Evolutionary conservation across 2,888 invertebrate genomes (phyloP).

Genomic region (Drosophila flavopinicola): DNA sequence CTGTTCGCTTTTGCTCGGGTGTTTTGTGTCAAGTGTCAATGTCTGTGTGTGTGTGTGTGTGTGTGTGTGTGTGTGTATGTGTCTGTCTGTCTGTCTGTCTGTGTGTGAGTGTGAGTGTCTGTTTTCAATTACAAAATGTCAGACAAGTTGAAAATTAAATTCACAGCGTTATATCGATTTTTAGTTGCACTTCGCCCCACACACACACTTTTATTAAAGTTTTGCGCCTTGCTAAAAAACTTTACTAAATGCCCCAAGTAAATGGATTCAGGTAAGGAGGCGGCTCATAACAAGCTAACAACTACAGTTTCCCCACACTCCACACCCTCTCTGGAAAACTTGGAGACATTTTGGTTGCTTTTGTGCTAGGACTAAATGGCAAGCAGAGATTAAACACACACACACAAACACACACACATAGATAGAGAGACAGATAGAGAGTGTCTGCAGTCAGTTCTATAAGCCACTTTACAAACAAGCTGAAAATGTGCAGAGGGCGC

Average conservation of each 20-base stretch:
- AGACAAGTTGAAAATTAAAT: slow-evolving; percentile 79
- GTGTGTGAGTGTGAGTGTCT: slow-evolving; percentile 8
- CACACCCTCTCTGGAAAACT: slow-evolving; percentile 40
- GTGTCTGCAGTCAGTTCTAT: slow-evolving; percentile 39
- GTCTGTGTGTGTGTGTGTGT: slow-evolving; percentile 31
- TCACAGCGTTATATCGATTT: slow-evolving; percentile 62
- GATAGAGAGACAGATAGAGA: slow-evolving; percentile 14
- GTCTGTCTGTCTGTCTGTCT: background rate
- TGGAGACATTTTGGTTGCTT: slow-evolving; percentile 52
- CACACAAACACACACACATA: slow-evolving; percentile 21
- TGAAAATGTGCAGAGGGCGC: slow-evolving; percentile 51
- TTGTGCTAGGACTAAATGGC: slow-evolving; percentile 62
- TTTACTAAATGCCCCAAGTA: slow-evolving; percentile 57
- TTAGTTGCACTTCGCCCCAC: slow-evolving; percentile 11
- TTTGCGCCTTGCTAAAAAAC: slow-evolving; percentile 50
- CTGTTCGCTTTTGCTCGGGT: slow-evolving; percentile 22
- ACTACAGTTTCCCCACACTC: background rate
- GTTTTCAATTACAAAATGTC: slow-evolving; percentile 80
- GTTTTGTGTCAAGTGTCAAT: slow-evolving; percentile 69
- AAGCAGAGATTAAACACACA: slow-evolving; percentile 63
- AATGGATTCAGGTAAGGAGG: slow-evolving; percentile 54
- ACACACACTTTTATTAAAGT: slow-evolving; percentile 48
- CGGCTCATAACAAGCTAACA: slow-evolving; percentile 54
- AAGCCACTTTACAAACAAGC: slow-evolving; percentile 74
- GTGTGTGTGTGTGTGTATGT: background rate